Evolutionary conservation across 2,888 invertebrate genomes (phyloP), one percentile per base, ranked within the genome.

Genomic region (Drosophila borealis): DNA sequence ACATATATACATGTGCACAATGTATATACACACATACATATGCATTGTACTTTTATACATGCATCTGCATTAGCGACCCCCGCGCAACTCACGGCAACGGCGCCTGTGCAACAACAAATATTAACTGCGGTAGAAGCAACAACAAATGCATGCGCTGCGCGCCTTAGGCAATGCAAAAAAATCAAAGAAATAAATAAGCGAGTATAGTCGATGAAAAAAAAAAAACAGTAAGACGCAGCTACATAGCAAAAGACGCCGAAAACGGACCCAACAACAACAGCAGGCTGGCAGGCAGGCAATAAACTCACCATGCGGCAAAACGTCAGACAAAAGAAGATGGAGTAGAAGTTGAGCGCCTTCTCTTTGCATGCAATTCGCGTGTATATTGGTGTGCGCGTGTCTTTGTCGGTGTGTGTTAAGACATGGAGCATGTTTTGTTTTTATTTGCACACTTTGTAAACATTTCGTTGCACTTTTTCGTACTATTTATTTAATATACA

Each of bases 281-380:
- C 49, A 64, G 44, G 34, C 44, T 29, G 42, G 55, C 70, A 46
- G 65, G 68, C 78, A 77, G 68, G 63, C 78, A 76, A 78, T 63
- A 88, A 83, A 83, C 83, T 83, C 83, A 83, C 83, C 83, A 83
- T 83, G 88, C 83, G 83, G 88, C 83, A 88, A 85, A 88, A 76
- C 88, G 85, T 85, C 83, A 83, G 83, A 83, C 88, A 83, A 88
- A 83, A 88, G 88, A 83, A 83, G 83, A 83, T 82, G 82, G 82
- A 82, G 82, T 88, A 81, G 80, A 80, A 80, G 70, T 82, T 80
- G 80, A 85, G 81, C 82, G 88, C 85, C 88, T 81, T 81, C 82
- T 81, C 82, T 84, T 85, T 66, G 79, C 79, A 74, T 78, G 79
- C 76, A 78, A 78, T 85, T 76, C 76, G 80, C 85, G 80, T 88